These are phyloP conservation scores for Limonius californicus DNA, from an alignment of 1,140 invertebrate species.

Conservation along the genomic window DNA sequence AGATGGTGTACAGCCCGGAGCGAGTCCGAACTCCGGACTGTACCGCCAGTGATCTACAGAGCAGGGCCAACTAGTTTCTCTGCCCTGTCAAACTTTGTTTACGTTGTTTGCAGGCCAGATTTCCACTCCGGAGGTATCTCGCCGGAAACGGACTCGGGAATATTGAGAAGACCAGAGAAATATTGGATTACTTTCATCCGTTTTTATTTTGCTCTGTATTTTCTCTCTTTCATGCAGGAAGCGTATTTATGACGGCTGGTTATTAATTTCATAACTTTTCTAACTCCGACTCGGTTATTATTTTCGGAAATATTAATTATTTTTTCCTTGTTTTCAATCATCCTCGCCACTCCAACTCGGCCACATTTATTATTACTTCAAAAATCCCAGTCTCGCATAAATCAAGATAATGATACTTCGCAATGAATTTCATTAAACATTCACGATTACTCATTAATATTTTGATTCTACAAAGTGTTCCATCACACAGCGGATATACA, in stretches of 20 bases:
- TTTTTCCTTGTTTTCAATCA: slow-evolving; percentile 3
- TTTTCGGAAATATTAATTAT: slow-evolving; percentile 9
- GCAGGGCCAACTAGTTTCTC: neutral
- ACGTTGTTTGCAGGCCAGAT: slow-evolving; percentile 13
- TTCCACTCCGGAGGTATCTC: slow-evolving; percentile 13
- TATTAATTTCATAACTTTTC: slow-evolving; percentile 10
- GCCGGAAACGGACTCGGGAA: slow-evolving; percentile 10
- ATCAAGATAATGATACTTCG: no score
- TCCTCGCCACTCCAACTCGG: neutral
- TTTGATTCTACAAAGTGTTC: no score
- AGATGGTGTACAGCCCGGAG: neutral
- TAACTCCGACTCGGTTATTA: neutral
- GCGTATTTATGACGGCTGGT: slow-evolving; percentile 10
- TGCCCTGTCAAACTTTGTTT: slow-evolving; percentile 12
- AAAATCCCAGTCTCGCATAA: neutral
- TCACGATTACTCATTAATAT: no score
- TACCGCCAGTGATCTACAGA: slow-evolving; percentile 4
- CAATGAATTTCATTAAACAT: no score
- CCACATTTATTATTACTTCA: neutral
- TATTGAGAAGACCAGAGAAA: slow-evolving; percentile 11
- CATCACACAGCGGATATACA: no score
- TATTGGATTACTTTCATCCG: slow-evolving; percentile 11
- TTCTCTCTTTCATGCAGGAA: slow-evolving; percentile 6
- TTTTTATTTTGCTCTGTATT: slow-evolving; percentile 10
- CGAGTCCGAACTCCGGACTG: neutral